phyloP scores from a whole-genome alignment of 92 coral and sea anemone species.

The Epizoanthus stellaris region DNA sequence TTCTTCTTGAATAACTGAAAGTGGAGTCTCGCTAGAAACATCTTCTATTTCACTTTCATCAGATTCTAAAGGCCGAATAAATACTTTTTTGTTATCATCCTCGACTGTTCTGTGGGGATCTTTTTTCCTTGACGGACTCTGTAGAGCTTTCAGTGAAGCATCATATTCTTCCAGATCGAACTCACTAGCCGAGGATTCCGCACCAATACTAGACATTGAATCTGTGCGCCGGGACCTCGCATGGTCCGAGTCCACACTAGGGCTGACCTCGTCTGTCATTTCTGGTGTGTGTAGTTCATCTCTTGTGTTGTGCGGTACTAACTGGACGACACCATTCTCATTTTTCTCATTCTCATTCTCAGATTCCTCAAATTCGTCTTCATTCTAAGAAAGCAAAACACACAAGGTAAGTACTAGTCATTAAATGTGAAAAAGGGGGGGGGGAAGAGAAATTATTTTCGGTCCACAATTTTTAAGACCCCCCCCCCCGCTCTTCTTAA shows the following conservation, averaged over 20 bases:
- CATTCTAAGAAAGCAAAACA: constrained; percentile 14
- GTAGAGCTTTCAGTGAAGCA: constrained; percentile 62
- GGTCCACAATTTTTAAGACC: too few species aligned
- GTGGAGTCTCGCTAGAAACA: constrained; percentile 75
- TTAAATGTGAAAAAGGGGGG: too few species aligned
- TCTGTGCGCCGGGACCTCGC: neutral
- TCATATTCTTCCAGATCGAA: constrained; percentile 77
- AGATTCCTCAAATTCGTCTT: constrained; percentile 2
- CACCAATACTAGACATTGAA: constrained; percentile 35
- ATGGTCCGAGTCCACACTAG: constrained; percentile 6
- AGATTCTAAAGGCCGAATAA: constrained; percentile 68
- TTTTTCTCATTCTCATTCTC: neutral
- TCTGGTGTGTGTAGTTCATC: neutral
- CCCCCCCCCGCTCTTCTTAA: too few species aligned
- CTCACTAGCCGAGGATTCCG: constrained; percentile 68
- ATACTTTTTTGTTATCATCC: constrained; percentile 49
- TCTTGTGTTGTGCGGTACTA: neutral
- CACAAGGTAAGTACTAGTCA: too few species aligned
- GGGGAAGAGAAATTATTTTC: too few species aligned
- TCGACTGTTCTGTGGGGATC: constrained; percentile 19
- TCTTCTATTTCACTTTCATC: constrained; percentile 87
- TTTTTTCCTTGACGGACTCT: constrained; percentile 48
- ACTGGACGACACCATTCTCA: neutral
- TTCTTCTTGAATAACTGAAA: constrained; percentile 94
- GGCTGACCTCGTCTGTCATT: neutral